These are phyloP conservation scores for Agonopterix subpropinquella DNA, from an alignment of 2,888 invertebrate species.

Conservation along the genomic window DNA sequence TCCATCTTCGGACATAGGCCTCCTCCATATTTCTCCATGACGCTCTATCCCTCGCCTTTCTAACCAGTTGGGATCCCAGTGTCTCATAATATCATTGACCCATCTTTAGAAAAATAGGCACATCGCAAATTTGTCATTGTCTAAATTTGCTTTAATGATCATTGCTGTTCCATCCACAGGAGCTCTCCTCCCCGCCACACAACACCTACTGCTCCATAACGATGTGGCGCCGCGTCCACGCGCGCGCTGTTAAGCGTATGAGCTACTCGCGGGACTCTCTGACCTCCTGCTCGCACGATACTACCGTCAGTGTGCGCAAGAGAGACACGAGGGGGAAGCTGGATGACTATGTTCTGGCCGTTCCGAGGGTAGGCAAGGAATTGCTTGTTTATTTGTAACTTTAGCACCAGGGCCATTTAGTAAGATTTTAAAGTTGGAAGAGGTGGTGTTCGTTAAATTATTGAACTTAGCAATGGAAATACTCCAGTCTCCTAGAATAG, in stretches of 20 bases:
- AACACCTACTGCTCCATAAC: conserved; percentile 61
- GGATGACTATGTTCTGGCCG: conserved; percentile 70
- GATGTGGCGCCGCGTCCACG: conserved; percentile 59
- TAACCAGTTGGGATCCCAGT: too few relatives aligned
- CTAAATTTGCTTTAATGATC: background rate
- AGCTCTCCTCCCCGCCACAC: conserved; percentile 63
- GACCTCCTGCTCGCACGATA: conserved; percentile 74
- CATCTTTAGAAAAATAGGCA: too few relatives aligned
- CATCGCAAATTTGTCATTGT: background rate
- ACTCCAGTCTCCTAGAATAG: too few relatives aligned
- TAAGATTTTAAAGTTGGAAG: too few relatives aligned
- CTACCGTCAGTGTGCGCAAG: conserved; percentile 64
- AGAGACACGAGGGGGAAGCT: conserved; percentile 63
- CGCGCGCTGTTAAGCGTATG: conserved; percentile 63
- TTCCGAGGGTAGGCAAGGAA: conserved; percentile 60
- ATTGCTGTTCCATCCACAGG: conserved; percentile 40
- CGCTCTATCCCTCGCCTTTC: too few relatives aligned
- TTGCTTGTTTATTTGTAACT: background rate
- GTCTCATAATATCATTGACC: too few relatives aligned
- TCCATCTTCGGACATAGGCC: too few relatives aligned
- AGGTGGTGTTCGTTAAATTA: too few relatives aligned
- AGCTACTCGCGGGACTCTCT: conserved; percentile 61
- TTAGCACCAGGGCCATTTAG: background rate
- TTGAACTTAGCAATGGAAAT: too few relatives aligned
- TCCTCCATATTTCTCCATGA: too few relatives aligned